Base-by-base conservation (phyloP, 2,113 vertebrate genomes). In the Sylvietta virens region DNA sequence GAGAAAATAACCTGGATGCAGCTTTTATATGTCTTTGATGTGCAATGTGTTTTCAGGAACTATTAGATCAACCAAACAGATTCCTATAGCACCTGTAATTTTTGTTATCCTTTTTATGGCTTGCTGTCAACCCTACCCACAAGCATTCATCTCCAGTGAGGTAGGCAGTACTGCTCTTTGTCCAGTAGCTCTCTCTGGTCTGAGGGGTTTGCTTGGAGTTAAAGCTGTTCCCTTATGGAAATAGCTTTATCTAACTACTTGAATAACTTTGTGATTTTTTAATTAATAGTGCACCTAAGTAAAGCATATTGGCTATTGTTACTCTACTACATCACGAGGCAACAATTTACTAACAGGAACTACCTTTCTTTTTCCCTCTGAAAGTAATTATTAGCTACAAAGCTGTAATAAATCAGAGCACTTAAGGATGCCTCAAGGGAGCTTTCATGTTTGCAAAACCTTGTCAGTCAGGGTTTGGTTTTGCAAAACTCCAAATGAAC, bases 331-430 rank as follows among this genome's bases (percentile, higher is more conserved):
- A 47, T 74, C 42, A 39, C 10, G 58, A 86, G 67, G 35, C 33
- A 83, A 50, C 33, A 58, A 53, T 86, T 90, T 73, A 61, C 54
- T 86, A 88, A 80, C 58, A 80, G 42, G 42, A 92, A 47, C 28
- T 86, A 80, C 35, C n/a, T 95, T 94, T 82, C 39, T 92, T 69
- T 94, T 83, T 33, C 64, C 50, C 45, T 86, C 67, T 73, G 79
- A 92, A 92, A 94, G 88, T 86, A 88, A 88, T 83, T 96, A 87
- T 87, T 94, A 85, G 44, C 78, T 78, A 76, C 67, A 77, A 90
- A 84, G 60, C 39, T 86, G 58, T 92, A 86, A 80, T 83, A 92
- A 92, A 94, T 90, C 56, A 92, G 35, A 81, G 21, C 67, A 62
- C 39, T 80, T 88, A 86, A 85, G 40, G 39, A 61, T 51, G 39